Percentiles rank a stretch among this genome's conserved stretches.
phyloP scores from a whole-genome alignment of 2,113 vertebrate genomes.

The Blennius ocellaris region DNA sequence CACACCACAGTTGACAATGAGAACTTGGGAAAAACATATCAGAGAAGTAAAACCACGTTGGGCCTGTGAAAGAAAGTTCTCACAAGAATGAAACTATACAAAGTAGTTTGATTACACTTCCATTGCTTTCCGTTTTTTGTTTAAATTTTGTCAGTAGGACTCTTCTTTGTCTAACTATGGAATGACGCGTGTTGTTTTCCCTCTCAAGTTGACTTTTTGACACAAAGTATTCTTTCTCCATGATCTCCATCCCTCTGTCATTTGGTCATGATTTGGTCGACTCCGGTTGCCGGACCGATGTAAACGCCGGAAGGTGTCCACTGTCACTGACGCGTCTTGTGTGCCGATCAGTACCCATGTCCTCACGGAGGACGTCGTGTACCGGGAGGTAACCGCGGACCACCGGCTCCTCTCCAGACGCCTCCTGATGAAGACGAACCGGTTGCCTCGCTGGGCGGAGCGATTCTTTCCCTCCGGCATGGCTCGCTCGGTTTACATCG shows the following conservation, averaged over 20 bases:
- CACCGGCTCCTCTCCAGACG: conserved; percentile 81
- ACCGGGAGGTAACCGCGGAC: conserved; percentile 83
- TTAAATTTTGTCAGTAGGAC: no score
- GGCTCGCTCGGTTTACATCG: conserved; percentile 82
- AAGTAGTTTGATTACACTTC: no score
- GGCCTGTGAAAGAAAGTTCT: no score
- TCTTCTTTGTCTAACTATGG: no score
- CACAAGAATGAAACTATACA: no score
- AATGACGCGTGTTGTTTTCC: no score
- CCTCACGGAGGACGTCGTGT: conserved; percentile 85
- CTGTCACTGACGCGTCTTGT: background rate
- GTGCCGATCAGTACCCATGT: conserved; percentile 80
- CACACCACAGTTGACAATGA: background rate
- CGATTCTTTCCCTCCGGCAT: conserved; percentile 79
- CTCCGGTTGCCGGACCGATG: background rate
- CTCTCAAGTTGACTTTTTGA: no score
- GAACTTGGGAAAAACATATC: conserved; percentile 38
- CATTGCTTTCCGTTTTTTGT: no score
- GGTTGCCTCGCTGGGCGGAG: conserved; percentile 86
- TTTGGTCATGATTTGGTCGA: no score
- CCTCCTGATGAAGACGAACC: conserved; percentile 86
- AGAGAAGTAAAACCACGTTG: conserved; percentile 38
- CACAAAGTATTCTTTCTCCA: no score
- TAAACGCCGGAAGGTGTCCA: background rate
- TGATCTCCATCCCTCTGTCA: no score